A percentile compares a stretch with the other conserved stretches of the same genome.
Conservation (phyloP, 2,797 vertebrate species). For the Oryzias dopingdopingensis region DNA sequence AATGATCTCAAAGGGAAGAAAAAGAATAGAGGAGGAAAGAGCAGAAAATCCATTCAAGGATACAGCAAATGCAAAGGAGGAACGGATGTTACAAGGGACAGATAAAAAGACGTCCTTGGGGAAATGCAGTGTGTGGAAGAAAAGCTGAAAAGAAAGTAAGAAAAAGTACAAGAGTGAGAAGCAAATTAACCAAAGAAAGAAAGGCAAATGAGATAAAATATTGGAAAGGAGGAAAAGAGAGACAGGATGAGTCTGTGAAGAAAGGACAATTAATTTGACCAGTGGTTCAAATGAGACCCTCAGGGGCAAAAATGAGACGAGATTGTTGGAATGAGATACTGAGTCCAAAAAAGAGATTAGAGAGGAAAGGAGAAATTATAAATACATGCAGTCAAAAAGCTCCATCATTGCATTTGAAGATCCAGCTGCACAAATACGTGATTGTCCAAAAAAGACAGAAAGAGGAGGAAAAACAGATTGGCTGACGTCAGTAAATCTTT, state of each 20-base stretch:
- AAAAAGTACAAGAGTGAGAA: slow-evolving; percentile 18
- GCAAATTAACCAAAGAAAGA: slow-evolving; percentile 29
- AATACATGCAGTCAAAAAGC: slow-evolving; percentile 33
- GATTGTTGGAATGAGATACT: slow-evolving; percentile 4
- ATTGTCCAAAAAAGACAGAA: slow-evolving; percentile 19
- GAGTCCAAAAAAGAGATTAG: slow-evolving; percentile 8
- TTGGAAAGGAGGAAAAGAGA: slow-evolving; percentile 8
- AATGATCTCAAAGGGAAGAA: slow-evolving; percentile 21
- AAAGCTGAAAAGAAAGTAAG: slow-evolving; percentile 39
- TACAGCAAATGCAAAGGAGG: slow-evolving; percentile 21
- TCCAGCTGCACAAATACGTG: slow-evolving; percentile 3
- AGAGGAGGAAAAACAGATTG: slow-evolving; percentile 16
- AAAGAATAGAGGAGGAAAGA: slow-evolving; percentile 5
- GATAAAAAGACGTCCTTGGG: slow-evolving; percentile 42
- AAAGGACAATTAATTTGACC: slow-evolving; percentile 44
- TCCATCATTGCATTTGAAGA: slow-evolving; percentile 36
- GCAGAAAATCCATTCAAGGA: slow-evolving; percentile 15
- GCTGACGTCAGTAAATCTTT: slow-evolving; percentile 9
- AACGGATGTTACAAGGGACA: slow-evolving; percentile 36
- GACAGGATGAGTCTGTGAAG: slow-evolving; percentile 11
- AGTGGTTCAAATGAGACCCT: slow-evolving; percentile 35
- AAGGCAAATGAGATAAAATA: slow-evolving; percentile 27
- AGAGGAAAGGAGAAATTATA: slow-evolving; percentile 3
- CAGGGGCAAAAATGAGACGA: slow-evolving; percentile 13
- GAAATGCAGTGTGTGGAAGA: slow-evolving; percentile 18